phyloP scores from a whole-genome alignment of 1,140 invertebrate genomes.

The Trachymyrmex cornetzi region DNA sequence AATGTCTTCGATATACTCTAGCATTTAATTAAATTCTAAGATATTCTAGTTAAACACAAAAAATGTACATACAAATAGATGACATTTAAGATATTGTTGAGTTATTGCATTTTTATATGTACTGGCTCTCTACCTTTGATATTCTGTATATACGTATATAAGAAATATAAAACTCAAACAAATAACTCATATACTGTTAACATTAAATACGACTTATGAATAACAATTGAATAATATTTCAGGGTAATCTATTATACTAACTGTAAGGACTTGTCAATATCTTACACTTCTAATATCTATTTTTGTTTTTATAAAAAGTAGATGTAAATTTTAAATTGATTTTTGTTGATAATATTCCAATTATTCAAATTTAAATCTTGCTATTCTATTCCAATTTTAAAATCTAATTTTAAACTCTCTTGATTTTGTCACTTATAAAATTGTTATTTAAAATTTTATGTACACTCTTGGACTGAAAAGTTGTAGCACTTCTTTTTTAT shows the following conservation, averaged over 20 bases:
- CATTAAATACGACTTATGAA: neutral
- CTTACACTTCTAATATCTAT: conserved; percentile 13
- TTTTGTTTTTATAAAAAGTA: conserved; percentile 38
- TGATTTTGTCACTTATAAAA: conserved; percentile 40
- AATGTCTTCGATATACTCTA: conserved; percentile 7
- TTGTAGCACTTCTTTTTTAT: no score
- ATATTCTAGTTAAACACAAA: neutral
- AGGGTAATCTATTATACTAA: neutral
- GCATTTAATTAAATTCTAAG: neutral
- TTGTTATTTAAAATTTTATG: no score
- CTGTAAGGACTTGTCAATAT: conserved; percentile 2
- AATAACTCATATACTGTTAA: neutral
- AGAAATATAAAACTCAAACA: conserved; percentile 13
- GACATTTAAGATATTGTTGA: conserved; percentile 18
- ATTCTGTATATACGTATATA: conserved; percentile 8
- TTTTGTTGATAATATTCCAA: conserved; percentile 9
- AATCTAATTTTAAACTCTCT: neutral
- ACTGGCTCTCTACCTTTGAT: conserved; percentile 11
- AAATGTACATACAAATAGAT: neutral
- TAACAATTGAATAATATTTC: neutral
- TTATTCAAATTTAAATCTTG: conserved; percentile 31
- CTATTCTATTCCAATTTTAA: conserved; percentile 19
- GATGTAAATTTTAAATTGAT: conserved; percentile 9
- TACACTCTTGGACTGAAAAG: no score
- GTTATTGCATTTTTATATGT: neutral